phyloP scores from a whole-genome alignment of 2,888 invertebrate species.

The Rhagonycha fulva region DNA sequence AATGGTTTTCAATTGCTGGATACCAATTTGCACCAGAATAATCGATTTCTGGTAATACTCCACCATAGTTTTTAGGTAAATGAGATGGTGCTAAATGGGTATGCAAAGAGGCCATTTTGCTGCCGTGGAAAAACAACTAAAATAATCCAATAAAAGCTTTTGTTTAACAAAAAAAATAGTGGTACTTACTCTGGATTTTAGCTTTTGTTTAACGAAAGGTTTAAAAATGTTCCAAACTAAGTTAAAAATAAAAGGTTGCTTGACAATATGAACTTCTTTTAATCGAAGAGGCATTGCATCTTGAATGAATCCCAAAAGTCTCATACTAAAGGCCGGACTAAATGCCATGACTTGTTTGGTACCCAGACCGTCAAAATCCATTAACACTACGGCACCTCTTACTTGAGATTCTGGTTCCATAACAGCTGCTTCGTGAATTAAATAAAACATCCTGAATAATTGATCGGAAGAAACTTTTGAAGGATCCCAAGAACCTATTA shows the following conservation, averaged over 20 bases:
- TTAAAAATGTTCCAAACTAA: constrained; percentile 85
- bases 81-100: constrained; percentile 69
- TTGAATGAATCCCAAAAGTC: constrained; percentile 80
- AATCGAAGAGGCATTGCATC: constrained; percentile 84
- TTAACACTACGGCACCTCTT: constrained; percentile 78
- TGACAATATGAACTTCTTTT: constrained; percentile 85
- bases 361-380: constrained; percentile 80
- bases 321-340: constrained; percentile 75
- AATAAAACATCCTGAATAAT: constrained; percentile 77
- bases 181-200: constrained; percentile 71
- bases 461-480: constrained; percentile 74
- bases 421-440: constrained; percentile 80
- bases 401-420: constrained; percentile 79
- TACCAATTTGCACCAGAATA: constrained; percentile 81
- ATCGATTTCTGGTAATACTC: constrained; percentile 72
- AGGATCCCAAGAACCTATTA: constrained; percentile 73
- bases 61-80: constrained; percentile 78
- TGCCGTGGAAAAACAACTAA: constrained; percentile 83
- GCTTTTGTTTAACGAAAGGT: constrained; percentile 79
- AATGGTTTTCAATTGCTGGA: constrained; percentile 66
- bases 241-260: constrained; percentile 83
- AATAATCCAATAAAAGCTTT: constrained; percentile 1
- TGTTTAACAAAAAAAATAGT: neutral
- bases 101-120: constrained; percentile 78
- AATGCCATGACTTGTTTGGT: constrained; percentile 76